Base-by-base conservation (phyloP, 2,797 vertebrate genomes). In the Acanthurus lineatus region DNA sequence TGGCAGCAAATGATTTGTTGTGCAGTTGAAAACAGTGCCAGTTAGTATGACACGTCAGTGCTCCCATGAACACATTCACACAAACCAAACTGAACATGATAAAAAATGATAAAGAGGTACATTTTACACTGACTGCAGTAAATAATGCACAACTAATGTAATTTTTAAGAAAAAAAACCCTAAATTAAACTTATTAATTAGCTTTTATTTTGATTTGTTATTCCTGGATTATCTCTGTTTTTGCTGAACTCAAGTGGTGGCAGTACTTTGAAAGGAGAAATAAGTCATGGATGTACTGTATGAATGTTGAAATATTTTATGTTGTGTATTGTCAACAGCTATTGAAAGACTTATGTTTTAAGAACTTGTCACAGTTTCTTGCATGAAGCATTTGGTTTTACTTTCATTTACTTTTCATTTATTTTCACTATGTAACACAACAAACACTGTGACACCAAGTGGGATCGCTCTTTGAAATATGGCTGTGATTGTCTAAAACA, bases 371-470 rank as follows among this genome's bases (percentile, higher is more conserved):
- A 35, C 57, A 25, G 73, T 76, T 76, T 40, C 22, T 72, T 84
- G 85, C 84, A 88, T 86, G 84, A 85, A 69, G 62, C 47, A 19
- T 87, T 81, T 77, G 54, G 68, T 69, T 78, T 22, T 77, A 32
- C 69, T n/a, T 61, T 83, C 12, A 54, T 83, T 78, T 69, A 44
- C 51, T 71, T 66, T 25, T 25, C 25, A 25, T 25, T 25, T 25
- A 25, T 25, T 25, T 25, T 25, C 25, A 25, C 25, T 25, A 25
- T 76, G 52, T 69, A 61, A 64, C 38, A 56, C 19, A 62, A 48
- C 35, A 44, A 66, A 62, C 28, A 73, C 66, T 67, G 64, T 49
- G 56, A 81, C 71, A 69, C 40, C 42, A 40, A 63, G 28, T 42
- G 51, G 60, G 35, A 17, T 76, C 12, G n/a, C 45, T 57, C 47